Evolutionary conservation across 2,888 invertebrate species (phyloP).

Genomic region (Bombylius major): DNA sequence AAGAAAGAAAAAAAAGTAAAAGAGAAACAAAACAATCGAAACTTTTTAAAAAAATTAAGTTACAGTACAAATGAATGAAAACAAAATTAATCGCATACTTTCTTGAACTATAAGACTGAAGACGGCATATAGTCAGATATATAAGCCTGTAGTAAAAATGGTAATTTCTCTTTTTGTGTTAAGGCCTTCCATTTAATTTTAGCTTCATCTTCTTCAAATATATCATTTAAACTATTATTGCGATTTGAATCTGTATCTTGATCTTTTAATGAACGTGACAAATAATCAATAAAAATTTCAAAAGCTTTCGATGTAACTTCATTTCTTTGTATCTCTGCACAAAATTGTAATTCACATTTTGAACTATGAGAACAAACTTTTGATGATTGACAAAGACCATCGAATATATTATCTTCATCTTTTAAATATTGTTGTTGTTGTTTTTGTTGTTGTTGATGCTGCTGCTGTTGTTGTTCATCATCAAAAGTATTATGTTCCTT

Average conservation of each 20-base stretch:
- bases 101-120: neutral
- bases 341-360: conserved; percentile 3
- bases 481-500: neutral
- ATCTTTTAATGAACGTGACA: neutral
- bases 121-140: conserved; percentile 11
- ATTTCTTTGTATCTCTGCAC: conserved; percentile 6
- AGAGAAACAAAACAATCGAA: too few species aligned
- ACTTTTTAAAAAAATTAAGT: too few species aligned
- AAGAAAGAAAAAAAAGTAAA: too few species aligned
- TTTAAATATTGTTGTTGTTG: neutral
- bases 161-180: conserved; percentile 10
- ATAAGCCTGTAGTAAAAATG: conserved; percentile 11
- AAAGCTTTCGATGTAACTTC: conserved; percentile 7
- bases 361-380: conserved; percentile 4
- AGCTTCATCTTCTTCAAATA: neutral
- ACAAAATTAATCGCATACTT: too few species aligned
- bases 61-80: too few species aligned
- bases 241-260: neutral
- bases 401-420: conserved; percentile 11
- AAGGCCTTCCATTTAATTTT: conserved; percentile 8
- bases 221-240: neutral
- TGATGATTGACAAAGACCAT: conserved; percentile 9
- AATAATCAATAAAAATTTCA: conserved; percentile 6
- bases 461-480: neutral
- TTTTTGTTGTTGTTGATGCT: too few species aligned